Evolutionary conservation across 2,797 vertebrate genomes (phyloP).

Genomic region (Loriculus beryllinus): DNA sequence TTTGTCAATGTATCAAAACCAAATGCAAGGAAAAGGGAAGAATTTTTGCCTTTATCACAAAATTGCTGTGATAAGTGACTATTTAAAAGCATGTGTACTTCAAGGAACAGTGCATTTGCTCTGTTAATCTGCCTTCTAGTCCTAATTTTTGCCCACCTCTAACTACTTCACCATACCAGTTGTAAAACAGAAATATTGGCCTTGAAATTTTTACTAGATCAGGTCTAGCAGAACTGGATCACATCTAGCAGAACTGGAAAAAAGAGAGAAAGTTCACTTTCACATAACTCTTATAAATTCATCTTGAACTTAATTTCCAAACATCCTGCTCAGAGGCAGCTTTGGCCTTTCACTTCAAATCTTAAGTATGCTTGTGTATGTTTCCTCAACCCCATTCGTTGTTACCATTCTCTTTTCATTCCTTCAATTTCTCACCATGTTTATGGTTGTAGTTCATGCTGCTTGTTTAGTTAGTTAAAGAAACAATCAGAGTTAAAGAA

Average conservation of each 20-base stretch:
- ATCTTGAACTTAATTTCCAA: neutral
- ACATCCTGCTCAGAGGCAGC: neutral
- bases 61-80: neutral
- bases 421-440: rapidly evolving
- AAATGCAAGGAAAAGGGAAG: neutral
- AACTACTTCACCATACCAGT: rapidly evolving
- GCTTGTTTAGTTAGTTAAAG: neutral
- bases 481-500: neutral
- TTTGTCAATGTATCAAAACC: neutral
- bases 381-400: neutral
- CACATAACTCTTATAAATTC: neutral
- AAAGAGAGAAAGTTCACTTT: neutral
- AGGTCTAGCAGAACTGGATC: neutral
- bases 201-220: neutral
- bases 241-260: neutral
- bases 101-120: neutral
- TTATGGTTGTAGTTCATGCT: neutral
- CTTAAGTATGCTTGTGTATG: neutral
- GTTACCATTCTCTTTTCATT: neutral
- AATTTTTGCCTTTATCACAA: neutral
- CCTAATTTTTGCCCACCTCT: neutral
- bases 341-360: neutral
- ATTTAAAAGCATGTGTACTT: neutral
- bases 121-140: neutral
- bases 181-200: neutral